Evolutionary conservation across 2,797 vertebrate species (phyloP).

Genomic region (Leptoclinus maculatus): DNA sequence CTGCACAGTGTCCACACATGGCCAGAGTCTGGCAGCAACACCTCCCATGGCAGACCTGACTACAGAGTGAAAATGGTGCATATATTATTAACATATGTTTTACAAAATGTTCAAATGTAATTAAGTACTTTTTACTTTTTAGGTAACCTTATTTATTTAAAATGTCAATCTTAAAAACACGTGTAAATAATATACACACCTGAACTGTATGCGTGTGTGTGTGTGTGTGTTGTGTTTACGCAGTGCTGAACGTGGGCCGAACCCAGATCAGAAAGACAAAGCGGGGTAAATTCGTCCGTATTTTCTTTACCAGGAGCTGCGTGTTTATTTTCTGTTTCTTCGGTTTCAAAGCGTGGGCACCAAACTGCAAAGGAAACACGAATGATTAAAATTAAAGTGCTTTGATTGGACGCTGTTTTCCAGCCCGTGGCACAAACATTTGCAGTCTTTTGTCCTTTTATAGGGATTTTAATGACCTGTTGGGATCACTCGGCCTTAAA

Average conservation of each 20-base stretch:
- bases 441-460: constrained; percentile 73
- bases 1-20: constrained; percentile 69
- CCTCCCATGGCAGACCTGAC: constrained; percentile 51
- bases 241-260: constrained; percentile 26
- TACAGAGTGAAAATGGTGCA: constrained; percentile 12
- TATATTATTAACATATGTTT: constrained; percentile 18
- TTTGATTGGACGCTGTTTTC: constrained; percentile 81
- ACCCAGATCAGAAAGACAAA: constrained; percentile 64
- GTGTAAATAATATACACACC: constrained; percentile 13
- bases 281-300: constrained; percentile 60
- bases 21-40: constrained; percentile 50
- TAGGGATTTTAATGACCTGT: constrained; percentile 68
- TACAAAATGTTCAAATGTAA: neutral
- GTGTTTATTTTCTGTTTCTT: constrained; percentile 85
- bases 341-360: constrained; percentile 84
- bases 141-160: neutral
- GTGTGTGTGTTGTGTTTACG: constrained; percentile 8
- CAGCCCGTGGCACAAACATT: constrained; percentile 83
- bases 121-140: neutral
- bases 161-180: neutral
- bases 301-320: constrained; percentile 77
- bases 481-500: constrained; percentile 60
- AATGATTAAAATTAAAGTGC: constrained; percentile 80
- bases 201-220: constrained; percentile 12
- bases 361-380: constrained; percentile 76